Conservation (phyloP, 2,797 vertebrate genomes). For the Meda fulgida region DNA sequence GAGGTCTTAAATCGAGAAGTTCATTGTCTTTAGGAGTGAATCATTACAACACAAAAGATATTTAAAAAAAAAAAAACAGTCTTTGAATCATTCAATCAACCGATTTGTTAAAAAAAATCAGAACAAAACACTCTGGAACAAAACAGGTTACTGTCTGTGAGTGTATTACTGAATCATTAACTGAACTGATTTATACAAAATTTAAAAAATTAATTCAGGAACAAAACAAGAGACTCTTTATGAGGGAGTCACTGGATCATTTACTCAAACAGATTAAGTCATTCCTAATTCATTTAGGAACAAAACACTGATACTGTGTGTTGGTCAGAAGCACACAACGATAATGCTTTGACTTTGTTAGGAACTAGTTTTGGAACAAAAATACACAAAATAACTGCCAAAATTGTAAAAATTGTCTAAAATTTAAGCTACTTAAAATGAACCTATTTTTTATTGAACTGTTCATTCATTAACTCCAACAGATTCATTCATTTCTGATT, state of each 20-base stretch:
- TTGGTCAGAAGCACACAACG: neutral
- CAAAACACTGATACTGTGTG: neutral
- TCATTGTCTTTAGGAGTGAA: neutral
- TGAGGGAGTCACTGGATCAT: neutral
- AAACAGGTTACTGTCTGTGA: neutral
- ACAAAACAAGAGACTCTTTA: neutral
- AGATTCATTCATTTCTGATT: neutral
- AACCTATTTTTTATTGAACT: neutral
- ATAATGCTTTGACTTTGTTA: neutral
- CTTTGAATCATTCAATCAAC: neutral
- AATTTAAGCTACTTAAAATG: neutral
- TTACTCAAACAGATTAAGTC: neutral
- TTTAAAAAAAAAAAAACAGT: neutral
- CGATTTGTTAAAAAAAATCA: neutral
- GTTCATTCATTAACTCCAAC: neutral
- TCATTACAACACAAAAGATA: neutral
- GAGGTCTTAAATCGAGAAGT: constrained; percentile 58
- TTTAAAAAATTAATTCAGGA: neutral
- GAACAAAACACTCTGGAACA: neutral
- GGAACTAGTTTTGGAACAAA: neutral
- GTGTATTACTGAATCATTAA: neutral
- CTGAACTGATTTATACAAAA: neutral
- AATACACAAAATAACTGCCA: neutral
- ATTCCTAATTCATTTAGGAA: neutral
- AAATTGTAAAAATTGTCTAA: neutral